These are phyloP conservation scores for Synanthedon tipuliformis DNA, from an alignment of 2,888 invertebrate genomes.

Conservation along the genomic window DNA sequence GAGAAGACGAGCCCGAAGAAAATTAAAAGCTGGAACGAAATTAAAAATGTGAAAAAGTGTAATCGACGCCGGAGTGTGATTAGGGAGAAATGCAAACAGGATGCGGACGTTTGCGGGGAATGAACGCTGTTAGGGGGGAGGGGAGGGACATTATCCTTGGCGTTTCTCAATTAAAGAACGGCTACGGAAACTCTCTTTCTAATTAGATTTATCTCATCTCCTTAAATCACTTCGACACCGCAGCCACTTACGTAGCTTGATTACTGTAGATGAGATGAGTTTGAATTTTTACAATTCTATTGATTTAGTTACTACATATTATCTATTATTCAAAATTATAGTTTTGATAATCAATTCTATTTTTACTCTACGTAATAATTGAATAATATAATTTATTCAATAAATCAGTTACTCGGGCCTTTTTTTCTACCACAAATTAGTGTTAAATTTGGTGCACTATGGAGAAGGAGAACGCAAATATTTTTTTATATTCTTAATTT, in stretches of 20 bases:
- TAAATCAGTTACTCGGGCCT: no score
- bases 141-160: constrained; percentile 7
- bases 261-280: constrained; percentile 66
- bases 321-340: no score
- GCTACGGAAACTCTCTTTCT: constrained; percentile 55
- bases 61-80: constrained; percentile 60
- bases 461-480: no score
- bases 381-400: no score
- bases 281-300: constrained; percentile 30
- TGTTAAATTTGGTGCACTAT: no score
- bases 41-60: constrained; percentile 68
- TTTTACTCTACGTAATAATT: no score
- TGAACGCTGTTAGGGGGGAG: constrained; percentile 6
- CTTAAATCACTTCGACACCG: constrained; percentile 54
- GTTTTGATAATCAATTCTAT: no score
- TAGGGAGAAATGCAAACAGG: constrained; percentile 59
- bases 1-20: constrained; percentile 62
- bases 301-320: no score
- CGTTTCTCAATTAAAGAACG: constrained; percentile 62
- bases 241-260: constrained; percentile 61
- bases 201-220: constrained; percentile 68
- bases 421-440: no score
- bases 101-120: constrained; percentile 14
- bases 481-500: no score
- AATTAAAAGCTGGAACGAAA: constrained; percentile 67